Conservation (phyloP, 2,888 invertebrate genomes). For the Conus canariensis region DNA sequence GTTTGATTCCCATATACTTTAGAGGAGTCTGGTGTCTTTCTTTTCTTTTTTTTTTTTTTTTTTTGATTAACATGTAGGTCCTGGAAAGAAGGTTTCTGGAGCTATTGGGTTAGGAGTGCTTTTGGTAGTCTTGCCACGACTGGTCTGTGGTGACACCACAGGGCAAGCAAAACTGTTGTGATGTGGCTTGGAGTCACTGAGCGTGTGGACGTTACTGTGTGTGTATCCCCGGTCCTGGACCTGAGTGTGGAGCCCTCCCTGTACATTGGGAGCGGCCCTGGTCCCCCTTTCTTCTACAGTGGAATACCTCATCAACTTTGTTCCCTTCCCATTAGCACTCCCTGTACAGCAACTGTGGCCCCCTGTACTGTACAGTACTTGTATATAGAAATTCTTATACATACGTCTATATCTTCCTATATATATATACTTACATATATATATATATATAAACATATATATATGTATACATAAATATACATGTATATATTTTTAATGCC, state of each 20-base stretch:
- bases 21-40: no score
- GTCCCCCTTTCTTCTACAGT: slow-evolving; percentile 12
- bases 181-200: neutral
- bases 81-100: no score
- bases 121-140: no score
- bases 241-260: neutral
- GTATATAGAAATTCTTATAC: neutral
- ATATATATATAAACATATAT: neutral
- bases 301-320: slow-evolving; percentile 18
- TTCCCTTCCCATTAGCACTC: neutral
- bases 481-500: neutral
- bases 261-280: neutral
- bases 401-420: neutral
- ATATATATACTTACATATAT: neutral
- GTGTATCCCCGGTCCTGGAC: neutral
- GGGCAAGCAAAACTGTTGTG: no score
- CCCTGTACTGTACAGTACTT: neutral
- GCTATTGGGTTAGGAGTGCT: no score
- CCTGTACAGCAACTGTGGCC: neutral
- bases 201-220: neutral
- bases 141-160: no score
- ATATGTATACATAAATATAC: neutral
- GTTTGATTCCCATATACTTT: no score
- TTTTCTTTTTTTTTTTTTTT: no score
- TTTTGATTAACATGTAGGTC: no score